Evolutionary conservation across 2,888 invertebrate genomes (phyloP).

Genomic region (Drosophila tripunctata): DNA sequence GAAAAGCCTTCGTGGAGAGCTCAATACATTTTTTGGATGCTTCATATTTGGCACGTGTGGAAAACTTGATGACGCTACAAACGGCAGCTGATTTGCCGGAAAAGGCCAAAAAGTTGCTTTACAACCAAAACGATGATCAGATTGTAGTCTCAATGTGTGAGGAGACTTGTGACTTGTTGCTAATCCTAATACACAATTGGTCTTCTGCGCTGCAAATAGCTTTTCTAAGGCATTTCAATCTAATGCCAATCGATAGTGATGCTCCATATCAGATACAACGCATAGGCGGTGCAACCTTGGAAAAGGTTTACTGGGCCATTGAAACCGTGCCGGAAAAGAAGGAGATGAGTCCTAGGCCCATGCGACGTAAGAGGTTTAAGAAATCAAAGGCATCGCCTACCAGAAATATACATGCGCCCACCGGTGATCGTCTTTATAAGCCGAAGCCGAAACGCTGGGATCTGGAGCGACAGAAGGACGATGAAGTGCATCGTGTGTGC

Average conservation of each 20-base stretch:
- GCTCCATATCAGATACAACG: slow-evolving; percentile 18
- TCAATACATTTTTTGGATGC: slow-evolving; percentile 28
- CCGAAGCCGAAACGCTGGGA: slow-evolving; percentile 53
- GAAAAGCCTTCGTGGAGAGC: slow-evolving; percentile 23
- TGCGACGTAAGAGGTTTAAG: slow-evolving; percentile 28
- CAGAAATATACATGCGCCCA: slow-evolving; percentile 27
- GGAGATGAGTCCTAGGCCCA: slow-evolving; percentile 10
- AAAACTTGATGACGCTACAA: slow-evolving; percentile 38
- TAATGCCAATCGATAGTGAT: neutral
- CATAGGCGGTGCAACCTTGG: slow-evolving; percentile 4
- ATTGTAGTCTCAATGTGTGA: slow-evolving; percentile 27
- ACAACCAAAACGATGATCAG: slow-evolving; percentile 19
- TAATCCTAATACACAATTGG: slow-evolving; percentile 27
- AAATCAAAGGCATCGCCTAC: slow-evolving; percentile 20
- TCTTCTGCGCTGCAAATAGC: slow-evolving; percentile 4
- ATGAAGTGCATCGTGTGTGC: slow-evolving; percentile 50
- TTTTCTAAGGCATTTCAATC: slow-evolving; percentile 34
- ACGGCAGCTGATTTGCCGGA: slow-evolving; percentile 22
- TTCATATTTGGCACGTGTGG: slow-evolving; percentile 34
- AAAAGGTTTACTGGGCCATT: slow-evolving; percentile 31
- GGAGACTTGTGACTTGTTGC: slow-evolving; percentile 13
- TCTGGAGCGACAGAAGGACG: slow-evolving; percentile 31
- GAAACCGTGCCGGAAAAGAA: slow-evolving; percentile 15
- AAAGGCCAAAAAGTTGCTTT: slow-evolving; percentile 38
- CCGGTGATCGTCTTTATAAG: slow-evolving; percentile 21